Percentiles rank a stretch among this genome's conserved stretches.
Evolutionary conservation across 1,140 invertebrate species (phyloP).

Genomic region (Bactericera cockerelli): DNA sequence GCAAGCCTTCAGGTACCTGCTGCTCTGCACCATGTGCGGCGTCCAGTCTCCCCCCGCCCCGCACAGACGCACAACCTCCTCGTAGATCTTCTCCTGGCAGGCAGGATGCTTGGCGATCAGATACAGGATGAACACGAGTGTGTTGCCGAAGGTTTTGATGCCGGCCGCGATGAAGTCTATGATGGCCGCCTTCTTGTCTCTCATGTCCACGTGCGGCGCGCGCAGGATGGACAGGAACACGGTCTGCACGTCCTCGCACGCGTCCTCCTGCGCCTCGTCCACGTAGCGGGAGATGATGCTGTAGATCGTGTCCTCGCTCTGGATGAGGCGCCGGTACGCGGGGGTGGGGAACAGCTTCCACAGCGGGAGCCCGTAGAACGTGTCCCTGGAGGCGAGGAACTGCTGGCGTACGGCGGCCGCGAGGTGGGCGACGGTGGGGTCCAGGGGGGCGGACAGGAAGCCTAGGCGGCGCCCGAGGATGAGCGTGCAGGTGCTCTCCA

Average conservation of each 20-base stretch:
- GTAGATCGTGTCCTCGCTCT: conserved; percentile 65
- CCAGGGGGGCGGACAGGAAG: conserved; percentile 45
- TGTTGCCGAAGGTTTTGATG: conserved; percentile 74
- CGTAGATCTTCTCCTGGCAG: conserved; percentile 53
- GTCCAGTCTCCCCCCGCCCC: conserved; percentile 38
- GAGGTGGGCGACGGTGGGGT: conserved; percentile 33
- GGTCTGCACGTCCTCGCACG: conserved; percentile 35
- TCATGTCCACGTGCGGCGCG: conserved; percentile 49
- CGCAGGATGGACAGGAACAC: conserved; percentile 59
- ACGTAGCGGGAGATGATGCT: conserved; percentile 62
- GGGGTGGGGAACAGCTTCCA: conserved; percentile 65
- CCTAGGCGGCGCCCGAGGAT: conserved; percentile 63
- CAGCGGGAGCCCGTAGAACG: conserved; percentile 62
- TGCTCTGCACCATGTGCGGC: conserved; percentile 41
- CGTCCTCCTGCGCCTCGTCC: conserved; percentile 38
- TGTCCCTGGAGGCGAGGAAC: conserved; percentile 57
- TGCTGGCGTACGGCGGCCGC: conserved; percentile 53
- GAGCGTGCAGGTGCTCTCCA: conserved; percentile 63
- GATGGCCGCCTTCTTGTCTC: conserved; percentile 67
- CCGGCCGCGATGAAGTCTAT: conserved; percentile 75
- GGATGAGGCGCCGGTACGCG: conserved; percentile 50
- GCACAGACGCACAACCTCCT: conserved; percentile 47
- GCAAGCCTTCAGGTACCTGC: conserved; percentile 67
- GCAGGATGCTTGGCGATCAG: conserved; percentile 49
- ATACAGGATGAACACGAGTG: conserved; percentile 60